Evolutionary conservation across 2,113 vertebrate genomes (phyloP).

Genomic region (Leptosomus discolor): DNA sequence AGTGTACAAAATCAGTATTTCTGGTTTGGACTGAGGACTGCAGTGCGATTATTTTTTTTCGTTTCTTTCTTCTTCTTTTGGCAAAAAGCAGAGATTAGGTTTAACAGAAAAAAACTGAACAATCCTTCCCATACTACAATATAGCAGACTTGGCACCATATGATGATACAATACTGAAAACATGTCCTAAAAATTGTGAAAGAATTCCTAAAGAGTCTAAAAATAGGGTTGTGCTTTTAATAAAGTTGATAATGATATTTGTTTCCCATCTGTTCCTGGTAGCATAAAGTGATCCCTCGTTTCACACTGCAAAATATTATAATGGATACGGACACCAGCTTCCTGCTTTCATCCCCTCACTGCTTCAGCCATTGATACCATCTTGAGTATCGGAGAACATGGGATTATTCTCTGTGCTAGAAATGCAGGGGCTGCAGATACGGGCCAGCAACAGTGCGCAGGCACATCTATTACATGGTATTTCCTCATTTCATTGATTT

Average conservation of each 20-base stretch:
- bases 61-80: neutral
- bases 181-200: conserved; percentile 12
- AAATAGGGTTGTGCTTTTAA: conserved; percentile 19
- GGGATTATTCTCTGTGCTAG: neutral
- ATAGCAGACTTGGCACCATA: neutral
- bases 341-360: neutral
- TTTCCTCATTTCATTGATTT: neutral
- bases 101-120: neutral
- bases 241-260: neutral
- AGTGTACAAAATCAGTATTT: neutral
- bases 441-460: accelerated
- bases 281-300: neutral
- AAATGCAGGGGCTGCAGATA: neutral
- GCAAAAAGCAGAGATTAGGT: neutral
- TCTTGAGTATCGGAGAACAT: neutral
- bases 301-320: neutral
- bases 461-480: neutral
- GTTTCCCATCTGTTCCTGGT: conserved; percentile 25
- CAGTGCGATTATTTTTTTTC: neutral
- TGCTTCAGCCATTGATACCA: neutral
- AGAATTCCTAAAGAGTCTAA: neutral
- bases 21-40: neutral
- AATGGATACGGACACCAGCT: neutral
- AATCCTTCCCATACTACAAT: neutral
- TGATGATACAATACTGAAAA: neutral